Base-by-base conservation (phyloP, 2,888 invertebrate genomes). In the Phyllotreta striolata region DNA sequence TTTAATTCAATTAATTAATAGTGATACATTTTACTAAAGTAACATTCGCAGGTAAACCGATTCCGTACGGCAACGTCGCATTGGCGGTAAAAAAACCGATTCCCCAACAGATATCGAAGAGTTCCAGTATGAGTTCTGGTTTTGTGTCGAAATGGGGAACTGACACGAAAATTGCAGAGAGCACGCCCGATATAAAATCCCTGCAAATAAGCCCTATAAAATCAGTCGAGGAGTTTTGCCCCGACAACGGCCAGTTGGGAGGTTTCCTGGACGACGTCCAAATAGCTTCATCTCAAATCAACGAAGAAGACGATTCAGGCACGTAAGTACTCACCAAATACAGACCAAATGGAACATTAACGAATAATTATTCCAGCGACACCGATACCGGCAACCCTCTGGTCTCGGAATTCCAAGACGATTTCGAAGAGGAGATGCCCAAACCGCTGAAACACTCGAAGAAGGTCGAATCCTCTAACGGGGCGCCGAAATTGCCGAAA, bases 321-420 rank as follows among this genome's bases (percentile, higher is more conserved):
- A 86, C 86, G 86, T 86, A 80, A 69, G 74, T 74, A 9, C 38
- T n/a, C n/a, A n/a, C n/a, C n/a, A n/a, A n/a, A n/a, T n/a, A n/a
- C n/a, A n/a, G n/a, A n/a, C n/a, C n/a, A n/a, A n/a, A n/a, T 38
- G 7, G 12, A 5, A 8, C 10, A 55, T n/a, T n/a, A n/a, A n/a
- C n/a, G n/a, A n/a, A n/a, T n/a, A n/a, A n/a, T n/a, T n/a, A n/a
- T 66, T 66, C 51, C 63, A 91, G 91, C 75, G 92, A 92, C 64
- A 88, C 86, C 37, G 91, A 89, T 68, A 84, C 86, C 39, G 88
- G 86, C 6, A 93, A 93, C 83, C 93, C 93, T 24, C 83, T 91
- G 76, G 93, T 96, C 0, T 91, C 92, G 34, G 89, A 90, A 55
- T 90, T 91, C 70, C 91, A 92, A 80, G 95, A 95, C 77, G 95